phyloP scores from a whole-genome alignment of 2,888 invertebrate species.

The Lepas anatifera region DNA sequence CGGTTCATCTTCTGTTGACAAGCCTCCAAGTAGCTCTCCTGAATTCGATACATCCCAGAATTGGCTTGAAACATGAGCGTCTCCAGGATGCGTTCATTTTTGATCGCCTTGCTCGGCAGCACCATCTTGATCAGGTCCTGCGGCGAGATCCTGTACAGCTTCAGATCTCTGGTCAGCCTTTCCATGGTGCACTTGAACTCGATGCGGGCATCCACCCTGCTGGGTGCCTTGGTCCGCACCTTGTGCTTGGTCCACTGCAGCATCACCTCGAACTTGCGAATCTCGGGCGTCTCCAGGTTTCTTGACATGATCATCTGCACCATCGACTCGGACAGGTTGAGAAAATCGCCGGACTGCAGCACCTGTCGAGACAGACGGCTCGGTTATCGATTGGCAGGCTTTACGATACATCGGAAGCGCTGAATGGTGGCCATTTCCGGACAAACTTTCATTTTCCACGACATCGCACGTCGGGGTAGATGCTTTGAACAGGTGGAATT shows the following conservation, averaged over 20 bases:
- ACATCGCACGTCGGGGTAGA: background rate
- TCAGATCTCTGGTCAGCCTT: slow-evolving; percentile 71
- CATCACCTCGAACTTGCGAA: slow-evolving; percentile 87
- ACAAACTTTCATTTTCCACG: background rate
- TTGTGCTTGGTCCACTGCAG: slow-evolving; percentile 76
- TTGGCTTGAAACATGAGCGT: slow-evolving; percentile 88
- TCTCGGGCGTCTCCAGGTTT: slow-evolving; percentile 76
- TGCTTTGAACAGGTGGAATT: too few species aligned
- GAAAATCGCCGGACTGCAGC: slow-evolving; percentile 70
- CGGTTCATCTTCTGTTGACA: slow-evolving; percentile 75
- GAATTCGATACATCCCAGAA: slow-evolving; percentile 81
- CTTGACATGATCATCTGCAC: slow-evolving; percentile 88
- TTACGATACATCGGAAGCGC: too few species aligned
- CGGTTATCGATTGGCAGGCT: too few species aligned
- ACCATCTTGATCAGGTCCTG: slow-evolving; percentile 86
- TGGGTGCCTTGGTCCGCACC: slow-evolving; percentile 57
- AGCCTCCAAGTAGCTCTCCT: slow-evolving; percentile 73
- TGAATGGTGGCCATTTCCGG: too few species aligned
- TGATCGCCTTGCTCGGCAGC: slow-evolving; percentile 80
- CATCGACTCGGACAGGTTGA: slow-evolving; percentile 84
- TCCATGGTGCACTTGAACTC: slow-evolving; percentile 92
- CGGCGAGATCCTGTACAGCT: slow-evolving; percentile 78
- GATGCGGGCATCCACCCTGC: slow-evolving; percentile 69
- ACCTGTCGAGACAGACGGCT: too few species aligned
- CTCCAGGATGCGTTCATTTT: slow-evolving; percentile 80